A percentile compares a stretch with the other conserved stretches of the same genome.
Conservation (phyloP, 64 coral and sea anemone species). For the Dendronephthya gigantea region DNA sequence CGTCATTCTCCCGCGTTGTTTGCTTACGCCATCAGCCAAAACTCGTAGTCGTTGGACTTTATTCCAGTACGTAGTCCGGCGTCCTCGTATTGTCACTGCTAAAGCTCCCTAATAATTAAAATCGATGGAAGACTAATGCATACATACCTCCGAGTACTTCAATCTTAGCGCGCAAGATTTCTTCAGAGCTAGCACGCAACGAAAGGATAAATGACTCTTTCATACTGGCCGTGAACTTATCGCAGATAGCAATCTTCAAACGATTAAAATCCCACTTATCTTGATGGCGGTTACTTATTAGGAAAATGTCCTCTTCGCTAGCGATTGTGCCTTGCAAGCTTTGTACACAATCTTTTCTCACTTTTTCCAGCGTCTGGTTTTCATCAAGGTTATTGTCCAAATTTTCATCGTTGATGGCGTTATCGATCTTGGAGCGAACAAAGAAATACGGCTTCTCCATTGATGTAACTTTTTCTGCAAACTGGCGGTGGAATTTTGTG, state of each 20-base stretch:
- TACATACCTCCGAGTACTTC: no score
- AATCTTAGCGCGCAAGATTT: no score
- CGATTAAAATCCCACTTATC: slow-evolving; percentile 24
- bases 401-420: neutral
- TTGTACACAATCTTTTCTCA: neutral
- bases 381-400: slow-evolving; percentile 18
- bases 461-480: slow-evolving; percentile 5
- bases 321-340: neutral
- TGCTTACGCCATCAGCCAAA: no score
- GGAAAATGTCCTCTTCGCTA: neutral
- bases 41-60: no score
- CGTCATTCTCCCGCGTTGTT: no score
- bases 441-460: slow-evolving; percentile 13
- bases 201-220: no score
- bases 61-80: no score
- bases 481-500: neutral
- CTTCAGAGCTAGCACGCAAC: no score
- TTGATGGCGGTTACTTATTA: slow-evolving; percentile 10
- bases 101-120: no score
- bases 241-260: slow-evolving; percentile 11
- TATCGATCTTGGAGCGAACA: slow-evolving; percentile 37
- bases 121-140: no score
- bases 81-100: no score
- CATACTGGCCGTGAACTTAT: neutral
- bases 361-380: neutral